Percentiles rank a stretch among this genome's conserved stretches.
Evolutionary conservation across 53 echinoderm and acorn worm genomes (phyloP).

Genomic region (Paelopatides confundens): DNA sequence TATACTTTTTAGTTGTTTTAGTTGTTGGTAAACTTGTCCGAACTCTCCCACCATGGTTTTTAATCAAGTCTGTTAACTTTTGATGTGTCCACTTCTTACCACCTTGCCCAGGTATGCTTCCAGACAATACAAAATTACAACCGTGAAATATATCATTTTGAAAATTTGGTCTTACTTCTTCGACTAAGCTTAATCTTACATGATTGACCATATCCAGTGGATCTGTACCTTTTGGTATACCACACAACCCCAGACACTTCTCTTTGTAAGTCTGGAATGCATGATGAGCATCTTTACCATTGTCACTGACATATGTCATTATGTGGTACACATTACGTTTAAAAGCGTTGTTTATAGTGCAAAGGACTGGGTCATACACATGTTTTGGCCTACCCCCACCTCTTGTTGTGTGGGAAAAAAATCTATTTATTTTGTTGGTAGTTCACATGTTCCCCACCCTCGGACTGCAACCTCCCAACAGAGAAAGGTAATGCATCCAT

Average conservation of each 20-base stretch:
- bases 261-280: slow-evolving; percentile 2
- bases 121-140: slow-evolving; percentile 9
- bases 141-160: background rate
- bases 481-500: slow-evolving; percentile 57
- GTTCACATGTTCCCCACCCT: slow-evolving; percentile 79
- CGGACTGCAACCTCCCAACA: slow-evolving; percentile 62
- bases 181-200: background rate
- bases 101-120: background rate
- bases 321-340: background rate
- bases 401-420: slow-evolving; percentile 71
- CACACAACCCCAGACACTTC: background rate
- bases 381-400: slow-evolving; percentile 63
- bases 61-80: slow-evolving; percentile 7
- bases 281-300: background rate
- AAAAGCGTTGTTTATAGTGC: slow-evolving; percentile 1
- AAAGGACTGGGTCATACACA: slow-evolving; percentile 55
- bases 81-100: background rate
- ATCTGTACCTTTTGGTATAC: background rate
- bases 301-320: slow-evolving; percentile 2
- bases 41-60: background rate
- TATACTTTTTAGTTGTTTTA: background rate
- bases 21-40: background rate
- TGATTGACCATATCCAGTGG: background rate
- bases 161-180: background rate
- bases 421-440: slow-evolving; percentile 64